Evolutionary conservation across 2,888 invertebrate genomes (phyloP).

Genomic region (Brachyopa scutellaris): DNA sequence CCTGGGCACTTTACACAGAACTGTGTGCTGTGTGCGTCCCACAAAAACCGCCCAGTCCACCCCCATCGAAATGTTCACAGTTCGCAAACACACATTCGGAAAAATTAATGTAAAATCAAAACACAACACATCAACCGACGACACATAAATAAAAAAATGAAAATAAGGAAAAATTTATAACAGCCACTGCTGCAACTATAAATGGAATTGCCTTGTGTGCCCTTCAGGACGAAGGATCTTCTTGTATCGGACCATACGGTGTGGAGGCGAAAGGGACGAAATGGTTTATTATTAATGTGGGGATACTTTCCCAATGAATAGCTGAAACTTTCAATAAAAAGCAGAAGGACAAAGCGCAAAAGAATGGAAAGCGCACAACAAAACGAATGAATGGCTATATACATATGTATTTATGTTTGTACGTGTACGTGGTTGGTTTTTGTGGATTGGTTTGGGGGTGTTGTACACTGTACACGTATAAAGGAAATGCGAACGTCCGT

Average conservation of each 20-base stretch:
- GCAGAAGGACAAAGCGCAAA: slow-evolving; percentile 63
- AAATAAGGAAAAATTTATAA: slow-evolving; percentile 15
- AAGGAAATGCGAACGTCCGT: slow-evolving; percentile 57
- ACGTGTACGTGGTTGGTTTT: slow-evolving; percentile 37
- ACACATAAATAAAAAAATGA: slow-evolving; percentile 60
- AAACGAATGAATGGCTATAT: slow-evolving; percentile 34
- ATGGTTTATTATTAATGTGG: slow-evolving; percentile 72
- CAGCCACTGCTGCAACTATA: slow-evolving; percentile 65
- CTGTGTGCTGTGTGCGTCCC: slow-evolving; percentile 29
- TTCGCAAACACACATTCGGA: slow-evolving; percentile 61
- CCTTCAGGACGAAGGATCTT: slow-evolving; percentile 30
- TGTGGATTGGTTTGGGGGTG: slow-evolving; percentile 17
- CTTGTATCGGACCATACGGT: slow-evolving; percentile 33
- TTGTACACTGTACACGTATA: slow-evolving; percentile 2
- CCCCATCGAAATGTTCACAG: background rate
- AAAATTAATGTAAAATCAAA: slow-evolving; percentile 73
- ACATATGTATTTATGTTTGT: background rate
- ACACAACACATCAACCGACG: slow-evolving; percentile 69
- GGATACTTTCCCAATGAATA: slow-evolving; percentile 72
- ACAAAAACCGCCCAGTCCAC: slow-evolving; percentile 19
- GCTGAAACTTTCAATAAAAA: slow-evolving; percentile 72
- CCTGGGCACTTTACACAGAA: slow-evolving; percentile 53
- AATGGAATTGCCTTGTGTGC: slow-evolving; percentile 69
- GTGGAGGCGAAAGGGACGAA: slow-evolving; percentile 30
- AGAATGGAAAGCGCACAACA: slow-evolving; percentile 51